A percentile compares a stretch with the other conserved stretches of the same genome.
phyloP scores from a whole-genome alignment of 2,113 vertebrate species.

The Forbesichthys papilliferus region DNA sequence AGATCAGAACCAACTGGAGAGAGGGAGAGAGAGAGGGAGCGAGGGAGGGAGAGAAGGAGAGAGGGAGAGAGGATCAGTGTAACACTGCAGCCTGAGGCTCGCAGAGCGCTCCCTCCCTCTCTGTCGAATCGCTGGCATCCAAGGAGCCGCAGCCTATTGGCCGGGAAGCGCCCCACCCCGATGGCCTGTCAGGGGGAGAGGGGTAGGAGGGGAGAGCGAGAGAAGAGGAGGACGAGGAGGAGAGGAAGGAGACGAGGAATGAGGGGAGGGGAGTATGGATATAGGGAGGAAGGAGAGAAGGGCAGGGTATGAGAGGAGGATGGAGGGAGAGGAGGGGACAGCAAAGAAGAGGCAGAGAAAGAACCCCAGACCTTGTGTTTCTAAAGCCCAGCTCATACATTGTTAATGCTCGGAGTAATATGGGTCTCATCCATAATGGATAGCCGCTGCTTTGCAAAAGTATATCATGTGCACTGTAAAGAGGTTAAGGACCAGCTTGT shows the following conservation, averaged over 20 bases:
- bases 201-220: slow-evolving; percentile 37
- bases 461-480: slow-evolving; percentile 72
- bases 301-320: slow-evolving; percentile 12
- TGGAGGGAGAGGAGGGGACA: slow-evolving; percentile 43
- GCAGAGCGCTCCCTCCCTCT: slow-evolving; percentile 48
- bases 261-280: background rate
- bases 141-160: slow-evolving; percentile 26
- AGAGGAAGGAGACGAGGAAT: background rate
- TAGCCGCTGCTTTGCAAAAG: slow-evolving; percentile 63
- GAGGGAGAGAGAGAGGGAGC: slow-evolving; percentile 25
- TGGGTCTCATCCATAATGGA: slow-evolving; percentile 79
- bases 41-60: slow-evolving; percentile 24
- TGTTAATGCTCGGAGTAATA: slow-evolving; percentile 77
- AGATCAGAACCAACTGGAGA: slow-evolving; percentile 41
- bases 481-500: slow-evolving; percentile 74
- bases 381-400: slow-evolving; percentile 78
- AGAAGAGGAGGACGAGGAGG: slow-evolving; percentile 50
- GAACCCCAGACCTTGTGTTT: slow-evolving; percentile 67
- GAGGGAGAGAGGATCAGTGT: slow-evolving; percentile 40
- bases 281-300: background rate
- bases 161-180: slow-evolving; percentile 42
- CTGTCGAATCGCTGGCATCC: slow-evolving; percentile 13
- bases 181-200: slow-evolving; percentile 50
- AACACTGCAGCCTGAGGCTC: slow-evolving; percentile 48
- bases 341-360: slow-evolving; percentile 32